These are phyloP conservation scores for Thunnus thynnus DNA, from an alignment of 2,113 vertebrate species.

Conservation along the genomic window DNA sequence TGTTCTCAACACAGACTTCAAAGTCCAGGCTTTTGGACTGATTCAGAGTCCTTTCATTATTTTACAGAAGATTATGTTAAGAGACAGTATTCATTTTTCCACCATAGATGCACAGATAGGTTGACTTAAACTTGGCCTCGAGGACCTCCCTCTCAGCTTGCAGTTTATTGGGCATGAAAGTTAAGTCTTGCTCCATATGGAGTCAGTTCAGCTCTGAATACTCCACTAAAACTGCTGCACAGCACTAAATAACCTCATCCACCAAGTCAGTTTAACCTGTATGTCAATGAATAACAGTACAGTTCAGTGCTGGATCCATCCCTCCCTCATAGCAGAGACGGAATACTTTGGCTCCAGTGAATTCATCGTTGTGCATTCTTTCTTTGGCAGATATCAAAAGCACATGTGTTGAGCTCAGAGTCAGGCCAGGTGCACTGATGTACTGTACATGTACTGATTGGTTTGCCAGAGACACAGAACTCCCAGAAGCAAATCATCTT, in stretches of 20 bases:
- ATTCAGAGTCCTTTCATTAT: neutral
- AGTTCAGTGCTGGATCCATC: conserved; percentile 11
- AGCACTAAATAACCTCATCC: conserved; percentile 53
- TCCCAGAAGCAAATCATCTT: conserved; percentile 32
- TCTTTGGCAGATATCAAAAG: conserved; percentile 63
- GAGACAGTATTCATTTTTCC: conserved; percentile 15
- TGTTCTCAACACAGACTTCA: neutral
- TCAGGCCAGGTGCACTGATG: conserved; percentile 58
- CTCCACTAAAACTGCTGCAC: conserved; percentile 37
- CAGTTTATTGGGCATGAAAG: conserved; percentile 57
- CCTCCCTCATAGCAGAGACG: conserved; percentile 5
- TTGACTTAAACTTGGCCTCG: conserved; percentile 11
- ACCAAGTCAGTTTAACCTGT: conserved; percentile 38
- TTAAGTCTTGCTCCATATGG: conserved; percentile 39
- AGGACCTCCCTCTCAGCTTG: conserved; percentile 38
- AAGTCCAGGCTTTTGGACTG: neutral
- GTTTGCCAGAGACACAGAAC: conserved; percentile 46
- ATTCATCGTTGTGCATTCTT: conserved; percentile 56
- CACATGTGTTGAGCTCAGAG: conserved; percentile 69
- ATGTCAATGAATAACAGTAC: conserved; percentile 38
- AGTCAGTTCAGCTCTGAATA: conserved; percentile 33
- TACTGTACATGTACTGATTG: conserved; percentile 28
- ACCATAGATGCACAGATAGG: conserved; percentile 1
- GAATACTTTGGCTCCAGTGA: conserved; percentile 31
- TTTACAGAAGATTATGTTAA: neutral